Conservation (phyloP, 1,140 invertebrate genomes). For the Trachymyrmex cornetzi region DNA sequence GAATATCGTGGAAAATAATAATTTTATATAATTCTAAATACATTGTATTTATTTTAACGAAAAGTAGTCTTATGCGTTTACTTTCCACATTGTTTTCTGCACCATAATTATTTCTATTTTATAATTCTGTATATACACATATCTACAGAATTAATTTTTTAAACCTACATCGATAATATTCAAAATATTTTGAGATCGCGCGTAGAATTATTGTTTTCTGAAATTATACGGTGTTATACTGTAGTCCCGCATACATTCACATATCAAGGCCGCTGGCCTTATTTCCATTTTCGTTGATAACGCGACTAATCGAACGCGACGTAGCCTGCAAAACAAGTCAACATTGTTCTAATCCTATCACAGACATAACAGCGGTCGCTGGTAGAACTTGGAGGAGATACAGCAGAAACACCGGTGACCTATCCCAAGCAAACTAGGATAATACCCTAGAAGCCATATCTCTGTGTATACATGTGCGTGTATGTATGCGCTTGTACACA, state of each 20-base stretch:
- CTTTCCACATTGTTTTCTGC: neutral
- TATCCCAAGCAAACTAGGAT: conserved; percentile 24
- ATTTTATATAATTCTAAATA: neutral
- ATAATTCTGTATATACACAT: neutral
- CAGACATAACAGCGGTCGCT: neutral
- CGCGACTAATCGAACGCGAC: conserved; percentile 42
- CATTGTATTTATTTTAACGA: neutral
- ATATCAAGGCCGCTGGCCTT: conserved; percentile 53
- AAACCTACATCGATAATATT: neutral
- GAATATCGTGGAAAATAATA: neutral
- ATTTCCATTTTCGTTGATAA: conserved; percentile 63
- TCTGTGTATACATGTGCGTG: neutral
- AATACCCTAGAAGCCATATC: conserved; percentile 5
- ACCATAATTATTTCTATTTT: neutral
- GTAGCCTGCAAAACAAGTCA: conserved; percentile 49
- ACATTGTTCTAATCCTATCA: conserved; percentile 43
- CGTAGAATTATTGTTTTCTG: neutral
- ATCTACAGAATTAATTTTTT: neutral
- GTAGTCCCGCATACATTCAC: conserved; percentile 1
- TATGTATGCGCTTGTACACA: neutral
- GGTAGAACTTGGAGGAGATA: neutral
- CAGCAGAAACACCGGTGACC: neutral
- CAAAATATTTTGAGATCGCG: neutral
- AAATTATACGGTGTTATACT: conserved; percentile 13
- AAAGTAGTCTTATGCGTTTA: neutral